Conservation (phyloP, 2,888 invertebrate genomes). For the Mythimna pallens region DNA sequence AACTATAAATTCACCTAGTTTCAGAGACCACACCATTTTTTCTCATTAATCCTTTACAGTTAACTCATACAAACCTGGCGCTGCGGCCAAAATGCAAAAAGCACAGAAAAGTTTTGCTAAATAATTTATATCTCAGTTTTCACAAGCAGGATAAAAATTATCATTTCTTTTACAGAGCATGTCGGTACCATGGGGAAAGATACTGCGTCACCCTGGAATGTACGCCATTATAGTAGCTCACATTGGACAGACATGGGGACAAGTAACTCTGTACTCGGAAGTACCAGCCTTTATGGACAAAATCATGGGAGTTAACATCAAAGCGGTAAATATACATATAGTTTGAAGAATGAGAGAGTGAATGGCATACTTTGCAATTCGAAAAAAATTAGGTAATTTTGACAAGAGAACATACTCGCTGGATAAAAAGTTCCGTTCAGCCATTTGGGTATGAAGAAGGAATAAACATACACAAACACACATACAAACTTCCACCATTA, state of each 20-base stretch:
- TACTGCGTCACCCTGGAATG: slow-evolving; percentile 91
- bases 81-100: not conserved
- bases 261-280: slow-evolving; percentile 94
- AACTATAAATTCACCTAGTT: slow-evolving; percentile 10
- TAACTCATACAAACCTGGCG: not conserved
- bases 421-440: too few relatives aligned
- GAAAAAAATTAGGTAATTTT: too few relatives aligned
- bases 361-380: too few relatives aligned
- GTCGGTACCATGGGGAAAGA: slow-evolving; percentile 93
- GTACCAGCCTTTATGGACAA: slow-evolving; percentile 94
- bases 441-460: too few relatives aligned
- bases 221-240: slow-evolving; percentile 91
- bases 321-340: slow-evolving; percentile 74
- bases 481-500: too few relatives aligned
- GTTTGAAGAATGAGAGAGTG: not conserved
- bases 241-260: slow-evolving; percentile 94
- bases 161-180: slow-evolving; percentile 54
- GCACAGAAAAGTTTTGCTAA: not conserved
- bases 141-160: not conserved
- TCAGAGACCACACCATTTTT: not conserved
- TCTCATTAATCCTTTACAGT: slow-evolving; percentile 2
- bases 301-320: slow-evolving; percentile 92
- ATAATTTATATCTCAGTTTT: not conserved
- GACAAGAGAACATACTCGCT: too few relatives aligned
- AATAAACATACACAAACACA: too few relatives aligned